Evolutionary conservation across 2,888 invertebrate genomes (phyloP), one percentile per base, ranked within the genome.

Genomic region (Polymixis flavicincta): DNA sequence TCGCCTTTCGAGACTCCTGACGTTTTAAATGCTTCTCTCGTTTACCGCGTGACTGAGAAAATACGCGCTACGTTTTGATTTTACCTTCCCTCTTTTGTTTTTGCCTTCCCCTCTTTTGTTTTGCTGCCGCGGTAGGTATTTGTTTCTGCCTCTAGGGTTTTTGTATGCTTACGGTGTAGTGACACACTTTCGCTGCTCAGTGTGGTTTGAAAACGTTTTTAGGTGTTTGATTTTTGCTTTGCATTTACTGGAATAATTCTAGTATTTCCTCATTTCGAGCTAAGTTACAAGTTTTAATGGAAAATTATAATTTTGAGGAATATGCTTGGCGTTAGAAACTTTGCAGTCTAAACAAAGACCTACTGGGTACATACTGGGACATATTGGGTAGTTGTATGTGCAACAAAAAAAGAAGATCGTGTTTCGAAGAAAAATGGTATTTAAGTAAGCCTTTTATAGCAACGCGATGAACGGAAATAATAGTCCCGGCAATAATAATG

Each of bases 21-120:
- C 71, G 60, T 80, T 85, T 82, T 85, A 86, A 87, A 85, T 74
- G 85, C 80, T 75, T 61, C 71, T 66, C 80, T 82, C 78, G 80
- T 84, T 83, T 85, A 60, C 71, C 84, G 73, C 78, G 82, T 79
- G 78, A 83, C 80, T 86, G 80, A 79, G 71, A 75, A n/a, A n/a
- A 67, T 77, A 77, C 65, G 57, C 70, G 74, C 60, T 57, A 66
- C 64, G 69, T 87, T 85, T 84, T 85, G 82, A 82, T 87, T 87
- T 84, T 80, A 76, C 83, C 72, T 78, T 55, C 48, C 37, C 54
- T 25, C 71, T 82, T 84, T 85, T 85, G 78, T 78, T 83, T 85
- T 78, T 74, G 61, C 52, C 25, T 67, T 65, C 52, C 25, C 32
- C 52, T 64, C 57, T 70, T 77, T 78, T 84, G 77, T 86, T 85